phyloP scores from a whole-genome alignment of 2,888 invertebrate species.

The Microctonus brassicae region DNA sequence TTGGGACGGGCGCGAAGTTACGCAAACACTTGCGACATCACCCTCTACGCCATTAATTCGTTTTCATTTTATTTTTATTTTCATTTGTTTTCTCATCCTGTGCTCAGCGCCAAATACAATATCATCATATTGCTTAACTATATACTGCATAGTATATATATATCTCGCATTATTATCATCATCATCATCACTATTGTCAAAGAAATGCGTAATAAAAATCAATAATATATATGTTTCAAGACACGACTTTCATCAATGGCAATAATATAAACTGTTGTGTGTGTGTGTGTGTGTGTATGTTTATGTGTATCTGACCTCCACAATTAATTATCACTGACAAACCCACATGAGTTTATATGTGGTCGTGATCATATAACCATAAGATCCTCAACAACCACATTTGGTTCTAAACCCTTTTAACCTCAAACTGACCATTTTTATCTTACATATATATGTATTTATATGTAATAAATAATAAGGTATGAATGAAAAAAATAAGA shows the following conservation, averaged over 20 bases:
- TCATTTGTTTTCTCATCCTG: no score
- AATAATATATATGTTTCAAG: background rate
- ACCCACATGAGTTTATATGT: conserved; percentile 1
- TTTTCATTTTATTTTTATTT: conserved; percentile 21
- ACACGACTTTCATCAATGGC: background rate
- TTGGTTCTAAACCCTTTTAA: conserved; percentile 6
- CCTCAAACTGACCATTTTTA: background rate
- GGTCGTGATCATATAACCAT: background rate
- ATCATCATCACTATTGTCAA: background rate
- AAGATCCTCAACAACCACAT: conserved; percentile 41
- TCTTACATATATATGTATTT: background rate
- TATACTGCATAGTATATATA: no score
- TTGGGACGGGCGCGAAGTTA: conserved; percentile 40
- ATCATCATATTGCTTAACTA: no score
- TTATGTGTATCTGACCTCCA: conserved; percentile 41
- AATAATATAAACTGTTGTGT: background rate
- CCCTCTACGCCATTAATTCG: background rate
- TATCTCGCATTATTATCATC: background rate
- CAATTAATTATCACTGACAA: conserved; percentile 54
- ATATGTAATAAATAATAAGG: conserved; percentile 14
- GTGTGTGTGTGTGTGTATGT: background rate
- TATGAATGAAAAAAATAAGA: conserved; percentile 7
- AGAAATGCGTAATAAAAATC: background rate
- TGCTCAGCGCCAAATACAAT: no score
- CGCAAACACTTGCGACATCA: conserved; percentile 31